Conservation (phyloP, 2,797 vertebrate genomes). For the Cynopterus sphinx region DNA sequence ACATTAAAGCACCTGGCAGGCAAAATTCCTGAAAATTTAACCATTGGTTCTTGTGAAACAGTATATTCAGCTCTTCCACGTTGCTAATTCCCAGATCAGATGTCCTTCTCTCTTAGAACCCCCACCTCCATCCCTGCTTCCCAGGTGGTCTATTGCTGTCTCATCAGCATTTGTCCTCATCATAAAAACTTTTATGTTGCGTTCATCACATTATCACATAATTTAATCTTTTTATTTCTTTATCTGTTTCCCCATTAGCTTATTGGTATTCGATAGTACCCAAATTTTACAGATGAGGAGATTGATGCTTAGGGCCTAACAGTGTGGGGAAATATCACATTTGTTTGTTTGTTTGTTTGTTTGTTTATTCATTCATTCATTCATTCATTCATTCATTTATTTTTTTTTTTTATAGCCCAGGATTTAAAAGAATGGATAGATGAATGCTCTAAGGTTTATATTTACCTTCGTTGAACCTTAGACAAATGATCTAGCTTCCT, state of each 20-base stretch:
- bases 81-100: background rate
- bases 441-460: background rate
- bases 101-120: background rate
- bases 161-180: background rate
- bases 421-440: background rate
- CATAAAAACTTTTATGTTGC: background rate
- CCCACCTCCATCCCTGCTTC: background rate
- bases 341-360: too few relatives aligned
- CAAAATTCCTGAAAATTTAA: slow-evolving; percentile 4
- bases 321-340: background rate
- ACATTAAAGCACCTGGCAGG: background rate
- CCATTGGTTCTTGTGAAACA: background rate
- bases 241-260: background rate
- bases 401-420: background rate
- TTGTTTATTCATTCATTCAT: too few relatives aligned
- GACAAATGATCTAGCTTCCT: background rate
- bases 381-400: too few relatives aligned
- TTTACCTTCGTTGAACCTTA: background rate
- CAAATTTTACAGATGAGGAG: background rate
- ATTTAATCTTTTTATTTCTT: background rate
- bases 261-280: background rate
- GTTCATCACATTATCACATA: background rate
- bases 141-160: background rate
- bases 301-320: background rate
- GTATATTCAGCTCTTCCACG: background rate